Evolutionary conservation across 2,797 vertebrate genomes (phyloP).

Genomic region (Spheniscus humboldti): DNA sequence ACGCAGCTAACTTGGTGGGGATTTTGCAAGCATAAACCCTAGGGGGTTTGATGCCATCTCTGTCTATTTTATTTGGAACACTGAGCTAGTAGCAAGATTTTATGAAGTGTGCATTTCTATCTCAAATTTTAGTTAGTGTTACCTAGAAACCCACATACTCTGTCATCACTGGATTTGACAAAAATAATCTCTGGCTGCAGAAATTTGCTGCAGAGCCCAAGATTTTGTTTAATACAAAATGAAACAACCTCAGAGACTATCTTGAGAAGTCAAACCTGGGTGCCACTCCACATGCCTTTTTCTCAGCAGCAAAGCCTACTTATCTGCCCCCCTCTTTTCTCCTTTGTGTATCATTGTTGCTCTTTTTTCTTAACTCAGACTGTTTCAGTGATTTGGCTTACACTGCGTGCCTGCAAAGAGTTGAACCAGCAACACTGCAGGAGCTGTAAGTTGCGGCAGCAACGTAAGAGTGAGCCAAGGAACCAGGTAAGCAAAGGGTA

Average conservation of each 20-base stretch:
- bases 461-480: not conserved
- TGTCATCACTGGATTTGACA: not conserved
- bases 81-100: not conserved
- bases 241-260: not conserved
- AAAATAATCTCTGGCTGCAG: conserved; percentile 28
- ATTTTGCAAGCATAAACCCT: not conserved
- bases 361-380: not conserved
- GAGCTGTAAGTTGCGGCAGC: not conserved
- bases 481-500: not conserved
- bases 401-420: not conserved
- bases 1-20: not conserved
- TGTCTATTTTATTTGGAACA: not conserved
- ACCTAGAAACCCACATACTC: not conserved
- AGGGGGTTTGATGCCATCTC: not conserved
- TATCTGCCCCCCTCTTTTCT: not conserved
- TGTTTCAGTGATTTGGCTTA: not conserved
- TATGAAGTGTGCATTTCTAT: not conserved
- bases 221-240: not conserved
- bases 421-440: not conserved
- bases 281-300: not conserved
- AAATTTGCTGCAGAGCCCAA: not conserved
- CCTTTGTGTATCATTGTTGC: not conserved
- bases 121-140: not conserved
- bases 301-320: not conserved
- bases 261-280: not conserved